Base-by-base conservation (phyloP, 2,888 invertebrate genomes). In the Drosophila melanosoma region DNA sequence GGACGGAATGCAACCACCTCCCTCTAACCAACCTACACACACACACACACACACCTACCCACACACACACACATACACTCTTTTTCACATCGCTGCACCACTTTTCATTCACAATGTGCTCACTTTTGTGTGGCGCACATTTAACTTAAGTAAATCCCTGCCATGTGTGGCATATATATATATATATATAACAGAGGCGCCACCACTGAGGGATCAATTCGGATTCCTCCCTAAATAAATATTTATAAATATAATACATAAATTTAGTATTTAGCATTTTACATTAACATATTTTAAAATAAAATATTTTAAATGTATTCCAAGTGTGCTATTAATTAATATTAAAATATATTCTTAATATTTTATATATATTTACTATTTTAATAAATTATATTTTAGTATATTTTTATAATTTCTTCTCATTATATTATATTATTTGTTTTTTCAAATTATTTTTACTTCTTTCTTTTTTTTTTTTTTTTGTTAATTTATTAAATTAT, bases 71-170 rank as follows among this genome's bases (percentile, higher is more conserved):
- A 48, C 8, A 45, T 70, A 15, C 49, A 36, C 51, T 49, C 38
- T 36, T 54, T 56, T 32, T 11, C 59, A 38, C 54, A 45, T 38
- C 38, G 17, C 3, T 38, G 8, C 17, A 15, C 45, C 60, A 64
- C 36, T 48, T 70, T 66, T 62, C 53, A 54, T 63, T 42, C 57
- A 58, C 49, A 60, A 66, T 54, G 51, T 70, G 76, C 54, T 61
- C 53, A 33, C 1, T 26, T 53, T 52, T 29, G 57, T 61, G 64
- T 68, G 65, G 45, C 68, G 67, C 61, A 72, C 61, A 72, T 78
- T 79, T 79, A 81, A 80, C 73, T 80, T 73, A 67, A 80, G 67
- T 76, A 80, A 81, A 80, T 80, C 64, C 65, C 49, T 49, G 60
- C 23, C 61, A 68, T 62, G 35, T 66, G 72, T 48, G 52, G 68